Evolutionary conservation across 1,140 invertebrate genomes (phyloP), one percentile per base, ranked within the genome.

Genomic region (Piezodorus guildinii): DNA sequence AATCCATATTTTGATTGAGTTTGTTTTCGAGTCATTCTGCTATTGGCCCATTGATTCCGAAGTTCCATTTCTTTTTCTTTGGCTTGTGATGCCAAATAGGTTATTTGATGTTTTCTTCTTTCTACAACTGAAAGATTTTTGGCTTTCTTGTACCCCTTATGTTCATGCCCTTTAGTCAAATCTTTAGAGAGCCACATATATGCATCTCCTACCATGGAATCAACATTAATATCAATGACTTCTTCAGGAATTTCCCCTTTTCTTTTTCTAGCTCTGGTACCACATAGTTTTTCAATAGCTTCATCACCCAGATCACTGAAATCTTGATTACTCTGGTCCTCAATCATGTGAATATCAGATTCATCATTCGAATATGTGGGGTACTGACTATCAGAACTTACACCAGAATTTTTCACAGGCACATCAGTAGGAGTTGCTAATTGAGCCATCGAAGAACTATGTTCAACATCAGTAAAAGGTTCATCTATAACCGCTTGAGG

Each of bases 11-110:
- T 93, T 39, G 85, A 85, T 73, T 90, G 87, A 30, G 92, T 91
- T 74, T 93, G 87, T 72, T 86, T 80, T 68, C 86, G 85, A 12
- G 85, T 87, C 74, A 87, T 80, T 72, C 85, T 83, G 72, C 92
- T 96, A 67, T 86, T 81, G 3, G 93, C 85, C 94, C 94, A 96
- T 74, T 92, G 86, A 73, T 94, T 95, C 74, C 96, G 90, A 15
- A 97, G 74, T 73, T 95, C 91, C 66, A 91, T 76, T 75, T 97
- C 93, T 77, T 94, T 89, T 51, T 90, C 91, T 76, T 96, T 96
- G 21, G 92, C 92, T 78, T 89, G 90, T 71, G 62, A 81, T 30
- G 62, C 62, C 23, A 62, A 52, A 23, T 52, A 58, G 3, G 54
- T 64, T 27, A 64, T 64, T 30, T 59, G 54, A 43, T 58, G 51